phyloP scores from a whole-genome alignment of 2,113 vertebrate species.

The Mormoops blainvillei region DNA sequence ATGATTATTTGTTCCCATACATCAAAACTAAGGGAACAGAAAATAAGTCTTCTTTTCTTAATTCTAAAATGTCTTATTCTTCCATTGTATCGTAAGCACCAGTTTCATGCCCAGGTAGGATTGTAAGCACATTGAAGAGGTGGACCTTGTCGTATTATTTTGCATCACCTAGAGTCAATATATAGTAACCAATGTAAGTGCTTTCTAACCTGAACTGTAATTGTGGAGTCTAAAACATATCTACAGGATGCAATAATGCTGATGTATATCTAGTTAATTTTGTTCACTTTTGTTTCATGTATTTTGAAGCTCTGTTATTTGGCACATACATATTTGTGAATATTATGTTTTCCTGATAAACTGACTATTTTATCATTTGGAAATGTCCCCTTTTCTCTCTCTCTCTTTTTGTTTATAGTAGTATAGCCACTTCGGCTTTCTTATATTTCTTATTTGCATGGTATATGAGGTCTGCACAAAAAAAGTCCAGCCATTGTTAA shows the following conservation, averaged over 20 bases:
- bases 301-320: neutral
- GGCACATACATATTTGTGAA: neutral
- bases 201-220: slow-evolving; percentile 1
- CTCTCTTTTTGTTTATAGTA: neutral
- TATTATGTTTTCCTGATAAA: neutral
- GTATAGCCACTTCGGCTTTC: neutral
- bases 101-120: neutral
- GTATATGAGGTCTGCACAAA: neutral
- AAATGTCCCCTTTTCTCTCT: neutral
- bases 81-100: neutral
- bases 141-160: neutral
- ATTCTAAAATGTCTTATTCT: neutral
- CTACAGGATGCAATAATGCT: neutral
- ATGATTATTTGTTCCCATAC: neutral
- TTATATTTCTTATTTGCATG: neutral
- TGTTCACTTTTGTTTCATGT: neutral
- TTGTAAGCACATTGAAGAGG: neutral
- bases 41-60: neutral
- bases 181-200: neutral
- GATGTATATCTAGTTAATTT: neutral
- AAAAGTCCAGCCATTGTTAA: too few relatives aligned
- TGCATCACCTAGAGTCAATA: neutral
- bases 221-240: neutral
- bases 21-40: neutral
- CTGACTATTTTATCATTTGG: neutral